Evolutionary conservation across 2,888 invertebrate genomes (phyloP).

Genomic region (Eupithecia subfuscata): DNA sequence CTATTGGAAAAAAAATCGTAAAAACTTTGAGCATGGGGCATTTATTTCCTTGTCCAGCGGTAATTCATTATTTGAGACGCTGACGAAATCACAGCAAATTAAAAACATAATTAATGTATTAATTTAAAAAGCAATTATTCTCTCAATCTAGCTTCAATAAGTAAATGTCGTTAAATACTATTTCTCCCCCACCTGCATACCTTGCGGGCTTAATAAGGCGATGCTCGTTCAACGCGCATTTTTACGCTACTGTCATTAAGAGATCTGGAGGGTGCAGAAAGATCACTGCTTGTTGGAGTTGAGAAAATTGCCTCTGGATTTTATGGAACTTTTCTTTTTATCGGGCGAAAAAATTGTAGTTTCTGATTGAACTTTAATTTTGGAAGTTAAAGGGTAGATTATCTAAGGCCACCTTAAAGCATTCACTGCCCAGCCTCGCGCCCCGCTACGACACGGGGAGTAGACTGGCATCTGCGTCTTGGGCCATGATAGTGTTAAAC

Average conservation of each 20-base stretch:
- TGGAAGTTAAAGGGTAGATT: background rate
- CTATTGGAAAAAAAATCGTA: too few relatives aligned
- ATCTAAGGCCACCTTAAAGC: background rate
- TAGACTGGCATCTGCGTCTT: too few relatives aligned
- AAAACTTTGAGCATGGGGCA: too few relatives aligned
- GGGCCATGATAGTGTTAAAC: too few relatives aligned
- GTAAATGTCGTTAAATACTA: slow-evolving; percentile 69
- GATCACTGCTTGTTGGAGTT: slow-evolving; percentile 10
- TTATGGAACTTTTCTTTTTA: background rate
- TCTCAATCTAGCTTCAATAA: slow-evolving; percentile 59
- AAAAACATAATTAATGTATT: slow-evolving; percentile 8
- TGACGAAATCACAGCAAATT: background rate
- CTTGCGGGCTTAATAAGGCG: slow-evolving; percentile 74
- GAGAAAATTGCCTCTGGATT: slow-evolving; percentile 23
- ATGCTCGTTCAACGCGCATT: slow-evolving; percentile 71
- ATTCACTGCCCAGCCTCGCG: too few relatives aligned
- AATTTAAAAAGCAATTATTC: slow-evolving; percentile 46
- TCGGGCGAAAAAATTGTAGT: background rate
- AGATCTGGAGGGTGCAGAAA: slow-evolving; percentile 30
- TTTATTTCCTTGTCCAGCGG: background rate
- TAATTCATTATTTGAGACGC: background rate
- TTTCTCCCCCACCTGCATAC: slow-evolving; percentile 64
- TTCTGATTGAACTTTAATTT: background rate
- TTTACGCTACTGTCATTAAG: slow-evolving; percentile 52
- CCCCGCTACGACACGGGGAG: too few relatives aligned